Evolutionary conservation across 2,113 vertebrate genomes (phyloP).

Genomic region (Eurystomus gularis): DNA sequence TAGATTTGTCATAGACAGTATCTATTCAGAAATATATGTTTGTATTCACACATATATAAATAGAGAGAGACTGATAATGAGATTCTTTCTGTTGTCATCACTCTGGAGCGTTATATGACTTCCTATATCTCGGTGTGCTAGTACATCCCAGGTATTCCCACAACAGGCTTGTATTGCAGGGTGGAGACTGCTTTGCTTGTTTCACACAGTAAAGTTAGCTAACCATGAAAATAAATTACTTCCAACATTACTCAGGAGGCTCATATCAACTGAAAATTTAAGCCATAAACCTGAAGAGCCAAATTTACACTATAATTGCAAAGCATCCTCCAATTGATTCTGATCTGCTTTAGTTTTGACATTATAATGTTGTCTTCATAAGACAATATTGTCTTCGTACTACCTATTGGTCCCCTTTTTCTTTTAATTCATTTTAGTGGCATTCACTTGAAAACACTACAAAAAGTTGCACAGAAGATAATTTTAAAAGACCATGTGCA

Average conservation of each 20-base stretch:
- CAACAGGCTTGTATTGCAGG: neutral
- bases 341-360: conserved; percentile 5
- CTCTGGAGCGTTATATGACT: neutral
- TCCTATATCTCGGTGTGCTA: neutral
- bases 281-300: neutral
- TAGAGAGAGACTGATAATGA: neutral
- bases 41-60: neutral
- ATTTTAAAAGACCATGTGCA: conserved; percentile 4
- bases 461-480: neutral
- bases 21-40: neutral
- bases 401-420: conserved; percentile 2
- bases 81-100: neutral
- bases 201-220: neutral
- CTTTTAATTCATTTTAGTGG: conserved; percentile 18
- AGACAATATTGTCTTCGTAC: neutral
- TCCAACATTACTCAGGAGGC: neutral
- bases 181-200: neutral
- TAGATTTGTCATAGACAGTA: neutral
- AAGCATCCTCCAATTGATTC: neutral
- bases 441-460: neutral
- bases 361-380: neutral
- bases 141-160: neutral
- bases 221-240: neutral
- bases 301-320: neutral
- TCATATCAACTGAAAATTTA: neutral